Evolutionary conservation across 2,113 vertebrate species (phyloP), one percentile per base, ranked within the genome.

Genomic region (Paratilapia polleni): DNA sequence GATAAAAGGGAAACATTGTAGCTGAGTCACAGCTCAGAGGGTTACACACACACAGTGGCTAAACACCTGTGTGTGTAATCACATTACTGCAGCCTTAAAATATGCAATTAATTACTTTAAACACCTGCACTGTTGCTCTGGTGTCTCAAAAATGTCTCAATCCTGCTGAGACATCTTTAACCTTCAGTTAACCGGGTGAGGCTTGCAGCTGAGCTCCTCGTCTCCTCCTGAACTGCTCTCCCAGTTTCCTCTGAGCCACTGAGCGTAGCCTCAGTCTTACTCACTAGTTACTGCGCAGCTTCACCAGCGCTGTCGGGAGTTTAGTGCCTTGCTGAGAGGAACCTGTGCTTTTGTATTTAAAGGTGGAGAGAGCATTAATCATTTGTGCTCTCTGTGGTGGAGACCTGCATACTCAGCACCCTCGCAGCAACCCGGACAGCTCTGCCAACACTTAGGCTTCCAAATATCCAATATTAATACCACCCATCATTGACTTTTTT

Each of bases 301-400:
- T 54, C 60, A 31, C 26, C 0, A 11, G 22, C 7, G 3, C 78
- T 57, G 64, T 24, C 14, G 8, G 85, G 36, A 41, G n/a, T 58
- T 59, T 26, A 78, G 56, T 70, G 88, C 66, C 77, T 87, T 81
- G 84, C 84, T 83, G 82, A 77, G 78, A 85, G 73, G 87, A 84
- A 64, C 64, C 61, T 78, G 82, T 36, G 74, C 64, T 36, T 54
- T n/a, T 78, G 80, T 56, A n/a, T 74, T 85, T 82, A 47, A 64
- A 78, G 84, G 22, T 8, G 68, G n/a, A 24, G 49, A 11, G 22
- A 70, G 78, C 85, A 76, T 89, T 77, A 68, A 86, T 89, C 85
- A 83, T 64, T 36, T 24, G 31, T 17, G 47, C 62, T 10, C 34
- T 78, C 56, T 31, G 76, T 2, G n/a, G 41, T 28, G 43, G 4